Evolutionary conservation across 2,888 invertebrate genomes (phyloP).

Genomic region (Chymomyza procnemis): DNA sequence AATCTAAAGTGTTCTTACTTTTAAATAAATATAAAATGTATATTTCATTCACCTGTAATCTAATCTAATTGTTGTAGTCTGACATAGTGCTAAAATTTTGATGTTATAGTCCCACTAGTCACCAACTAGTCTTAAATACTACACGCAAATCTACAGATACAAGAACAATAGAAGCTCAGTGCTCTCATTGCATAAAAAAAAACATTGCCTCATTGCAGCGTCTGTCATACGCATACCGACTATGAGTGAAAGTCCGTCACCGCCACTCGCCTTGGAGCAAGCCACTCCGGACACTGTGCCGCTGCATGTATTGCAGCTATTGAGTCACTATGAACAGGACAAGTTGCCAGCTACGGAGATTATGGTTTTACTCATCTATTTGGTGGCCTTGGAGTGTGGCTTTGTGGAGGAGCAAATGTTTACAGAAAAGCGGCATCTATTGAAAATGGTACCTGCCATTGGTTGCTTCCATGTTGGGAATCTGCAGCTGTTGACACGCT

Average conservation of each 20-base stretch:
- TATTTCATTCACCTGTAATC: not conserved
- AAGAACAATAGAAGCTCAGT: slow-evolving; percentile 17
- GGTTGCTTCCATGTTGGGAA: slow-evolving; percentile 64
- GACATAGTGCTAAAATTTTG: not conserved
- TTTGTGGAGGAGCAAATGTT: slow-evolving; percentile 56
- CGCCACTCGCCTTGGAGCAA: slow-evolving; percentile 61
- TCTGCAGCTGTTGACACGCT: slow-evolving; percentile 48
- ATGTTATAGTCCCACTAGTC: not conserved
- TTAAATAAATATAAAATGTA: not conserved
- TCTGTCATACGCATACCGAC: not conserved
- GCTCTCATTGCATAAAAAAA: slow-evolving; percentile 19
- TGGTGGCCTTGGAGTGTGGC: slow-evolving; percentile 74
- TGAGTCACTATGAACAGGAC: slow-evolving; percentile 39
- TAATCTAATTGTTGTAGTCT: not conserved
- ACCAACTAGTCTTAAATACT: not conserved
- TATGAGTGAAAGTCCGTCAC: not conserved
- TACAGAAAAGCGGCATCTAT: slow-evolving; percentile 25
- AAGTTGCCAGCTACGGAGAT: slow-evolving; percentile 53
- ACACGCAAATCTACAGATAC: slow-evolving; percentile 11
- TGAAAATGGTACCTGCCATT: slow-evolving; percentile 45
- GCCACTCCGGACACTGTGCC: slow-evolving; percentile 66
- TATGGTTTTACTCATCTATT: slow-evolving; percentile 69
- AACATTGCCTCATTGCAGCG: slow-evolving; percentile 46
- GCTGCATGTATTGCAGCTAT: slow-evolving; percentile 60
- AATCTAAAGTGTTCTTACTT: not conserved